Percentiles rank a stretch among this genome's conserved stretches.
These are phyloP conservation scores for Sapajus apella DNA, from an alignment of 2,113 vertebrate genomes.

Conservation along the genomic window DNA sequence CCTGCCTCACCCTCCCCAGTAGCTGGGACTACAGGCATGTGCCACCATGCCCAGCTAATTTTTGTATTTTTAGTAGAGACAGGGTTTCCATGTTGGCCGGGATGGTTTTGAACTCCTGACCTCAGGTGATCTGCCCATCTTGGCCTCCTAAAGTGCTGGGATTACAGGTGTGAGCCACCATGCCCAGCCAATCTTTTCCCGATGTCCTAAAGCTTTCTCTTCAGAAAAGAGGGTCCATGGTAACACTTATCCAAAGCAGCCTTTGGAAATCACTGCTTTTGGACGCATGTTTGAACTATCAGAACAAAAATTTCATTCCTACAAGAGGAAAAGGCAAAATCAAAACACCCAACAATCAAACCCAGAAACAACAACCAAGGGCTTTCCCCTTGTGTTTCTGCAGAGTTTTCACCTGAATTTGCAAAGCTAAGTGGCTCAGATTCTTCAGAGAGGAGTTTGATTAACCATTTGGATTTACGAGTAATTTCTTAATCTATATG, in stretches of 20 bases:
- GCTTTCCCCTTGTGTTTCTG: neutral
- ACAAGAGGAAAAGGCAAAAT: neutral
- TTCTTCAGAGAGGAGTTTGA: neutral
- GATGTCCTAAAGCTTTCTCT: neutral
- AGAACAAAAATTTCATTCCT: neutral
- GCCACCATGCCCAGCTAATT: too few species aligned
- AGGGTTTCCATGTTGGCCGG: too few species aligned
- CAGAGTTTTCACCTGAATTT: neutral
- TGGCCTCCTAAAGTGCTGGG: too few species aligned
- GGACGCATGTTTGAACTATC: neutral
- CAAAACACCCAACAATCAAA: neutral
- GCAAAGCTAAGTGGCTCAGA: neutral
- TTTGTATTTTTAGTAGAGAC: too few species aligned
- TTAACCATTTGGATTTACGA: neutral
- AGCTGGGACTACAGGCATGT: too few species aligned
- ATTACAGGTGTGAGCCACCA: too few species aligned
- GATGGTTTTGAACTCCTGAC: too few species aligned
- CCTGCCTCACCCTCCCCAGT: too few species aligned
- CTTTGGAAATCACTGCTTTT: neutral
- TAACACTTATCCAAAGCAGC: neutral
- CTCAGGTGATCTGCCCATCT: too few species aligned
- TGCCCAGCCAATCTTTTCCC: neutral
- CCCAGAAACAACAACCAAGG: accelerated
- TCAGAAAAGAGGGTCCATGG: neutral
- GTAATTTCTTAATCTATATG: neutral